Conservation (phyloP, 1,140 invertebrate species). For the Anagrus nilaparvatae region DNA sequence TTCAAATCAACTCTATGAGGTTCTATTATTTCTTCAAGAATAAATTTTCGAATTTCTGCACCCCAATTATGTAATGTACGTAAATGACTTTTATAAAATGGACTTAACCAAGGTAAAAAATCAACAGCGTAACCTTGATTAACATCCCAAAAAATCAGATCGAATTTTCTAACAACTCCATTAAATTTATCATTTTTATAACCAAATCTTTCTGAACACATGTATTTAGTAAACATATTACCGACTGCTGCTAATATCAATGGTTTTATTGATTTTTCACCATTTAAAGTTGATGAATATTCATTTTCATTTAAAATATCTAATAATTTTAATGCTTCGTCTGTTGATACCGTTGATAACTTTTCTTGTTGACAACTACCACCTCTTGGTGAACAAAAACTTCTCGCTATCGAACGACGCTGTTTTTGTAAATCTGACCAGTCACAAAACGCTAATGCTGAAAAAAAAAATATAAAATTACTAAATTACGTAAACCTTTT, state of each 20-base stretch:
- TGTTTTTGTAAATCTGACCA: constrained; percentile 72
- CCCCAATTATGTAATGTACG: constrained; percentile 56
- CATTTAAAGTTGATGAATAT: constrained; percentile 35
- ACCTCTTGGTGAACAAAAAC: constrained; percentile 64
- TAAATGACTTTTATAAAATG: constrained; percentile 59
- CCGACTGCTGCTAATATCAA: constrained; percentile 54
- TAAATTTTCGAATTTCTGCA: constrained; percentile 59
- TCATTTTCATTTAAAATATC: constrained; percentile 36
- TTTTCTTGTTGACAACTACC: constrained; percentile 58
- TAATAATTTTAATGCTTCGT: constrained; percentile 49
- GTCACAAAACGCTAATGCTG: constrained; percentile 75
- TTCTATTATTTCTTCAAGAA: constrained; percentile 60
- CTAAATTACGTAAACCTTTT: too few species aligned
- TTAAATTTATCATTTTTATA: constrained; percentile 57
- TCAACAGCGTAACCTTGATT: constrained; percentile 80
- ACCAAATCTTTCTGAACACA: constrained; percentile 67
- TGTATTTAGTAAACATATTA: constrained; percentile 77
- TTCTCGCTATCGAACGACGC: constrained; percentile 62
- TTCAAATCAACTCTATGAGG: constrained; percentile 48
- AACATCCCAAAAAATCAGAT: constrained; percentile 81
- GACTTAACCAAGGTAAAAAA: constrained; percentile 70
- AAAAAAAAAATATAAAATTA: constrained; percentile 34
- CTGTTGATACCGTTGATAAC: constrained; percentile 50
- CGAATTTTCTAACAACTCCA: constrained; percentile 59
- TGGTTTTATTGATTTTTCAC: constrained; percentile 47